Evolutionary conservation across 1,140 invertebrate genomes (phyloP).

Genomic region (Wiebesia pumilae): DNA sequence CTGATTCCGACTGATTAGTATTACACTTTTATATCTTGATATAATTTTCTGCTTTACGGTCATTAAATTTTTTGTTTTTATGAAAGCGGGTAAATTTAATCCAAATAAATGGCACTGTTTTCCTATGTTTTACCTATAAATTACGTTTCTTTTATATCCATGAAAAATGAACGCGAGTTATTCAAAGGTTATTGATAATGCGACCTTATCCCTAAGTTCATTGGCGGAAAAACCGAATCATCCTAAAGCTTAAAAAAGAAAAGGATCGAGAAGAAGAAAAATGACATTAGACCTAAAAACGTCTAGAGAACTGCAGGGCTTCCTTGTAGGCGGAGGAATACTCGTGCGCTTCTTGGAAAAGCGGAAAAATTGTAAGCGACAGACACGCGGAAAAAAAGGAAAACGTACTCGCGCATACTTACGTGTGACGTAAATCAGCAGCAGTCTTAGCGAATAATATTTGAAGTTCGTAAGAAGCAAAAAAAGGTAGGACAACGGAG

Average conservation of each 20-base stretch:
- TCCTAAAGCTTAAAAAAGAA: background rate
- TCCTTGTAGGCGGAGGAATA: background rate
- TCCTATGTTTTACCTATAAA: background rate
- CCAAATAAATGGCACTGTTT: background rate
- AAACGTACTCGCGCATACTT: background rate
- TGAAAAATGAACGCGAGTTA: background rate
- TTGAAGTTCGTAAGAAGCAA: background rate
- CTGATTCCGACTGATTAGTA: no score
- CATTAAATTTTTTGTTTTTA: background rate
- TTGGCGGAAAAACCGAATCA: background rate
- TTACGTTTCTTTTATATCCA: background rate
- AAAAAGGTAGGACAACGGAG: background rate
- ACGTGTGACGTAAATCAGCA: conserved; percentile 4
- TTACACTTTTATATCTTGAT: background rate
- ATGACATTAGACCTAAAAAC: background rate
- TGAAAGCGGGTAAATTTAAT: background rate
- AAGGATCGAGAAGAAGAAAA: background rate
- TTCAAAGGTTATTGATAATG: background rate
- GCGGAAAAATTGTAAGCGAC: conserved; percentile 8
- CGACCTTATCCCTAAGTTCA: background rate
- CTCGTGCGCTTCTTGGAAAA: background rate
- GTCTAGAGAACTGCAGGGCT: background rate
- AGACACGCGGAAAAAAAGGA: background rate
- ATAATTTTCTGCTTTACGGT: background rate
- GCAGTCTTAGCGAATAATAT: background rate